These are phyloP conservation scores for Polydrusus tereticollis DNA, from an alignment of 2,888 invertebrate genomes.

Conservation along the genomic window DNA sequence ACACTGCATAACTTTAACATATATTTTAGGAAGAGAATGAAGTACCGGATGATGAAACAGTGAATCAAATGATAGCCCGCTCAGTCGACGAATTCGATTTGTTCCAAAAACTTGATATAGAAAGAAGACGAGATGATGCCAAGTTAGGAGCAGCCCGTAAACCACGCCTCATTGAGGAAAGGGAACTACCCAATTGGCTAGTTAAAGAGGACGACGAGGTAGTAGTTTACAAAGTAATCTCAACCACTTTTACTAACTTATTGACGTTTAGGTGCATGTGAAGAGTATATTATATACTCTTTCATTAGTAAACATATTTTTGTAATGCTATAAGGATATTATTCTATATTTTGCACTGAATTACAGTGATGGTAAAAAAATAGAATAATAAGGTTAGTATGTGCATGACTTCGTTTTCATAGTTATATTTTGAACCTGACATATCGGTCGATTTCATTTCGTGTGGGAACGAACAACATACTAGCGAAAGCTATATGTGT, in stretches of 20 bases:
- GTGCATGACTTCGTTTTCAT: too few relatives aligned
- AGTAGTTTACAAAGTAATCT: slow-evolving; percentile 7
- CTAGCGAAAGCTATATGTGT: too few relatives aligned
- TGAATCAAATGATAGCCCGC: slow-evolving; percentile 99
- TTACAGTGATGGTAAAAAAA: too few relatives aligned
- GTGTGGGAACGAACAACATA: too few relatives aligned
- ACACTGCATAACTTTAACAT: not conserved
- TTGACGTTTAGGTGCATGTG: not conserved
- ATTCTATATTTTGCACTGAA: too few relatives aligned
- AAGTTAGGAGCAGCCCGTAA: slow-evolving; percentile 81
- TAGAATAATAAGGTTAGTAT: too few relatives aligned
- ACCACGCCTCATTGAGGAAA: slow-evolving; percentile 92
- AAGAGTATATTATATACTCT: not conserved
- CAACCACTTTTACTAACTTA: not conserved
- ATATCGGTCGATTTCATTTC: too few relatives aligned
- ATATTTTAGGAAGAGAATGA: slow-evolving; percentile 82
- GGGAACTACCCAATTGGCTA: slow-evolving; percentile 95
- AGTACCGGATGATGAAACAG: slow-evolving; percentile 98
- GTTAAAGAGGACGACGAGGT: slow-evolving; percentile 95
- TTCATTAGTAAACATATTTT: not conserved
- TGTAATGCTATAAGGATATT: too few relatives aligned
- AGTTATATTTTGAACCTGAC: too few relatives aligned
- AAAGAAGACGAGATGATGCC: slow-evolving; percentile 84
- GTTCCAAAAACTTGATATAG: slow-evolving; percentile 93
- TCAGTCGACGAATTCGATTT: slow-evolving; percentile 94